Conservation (phyloP, 2,888 invertebrate species). For the Pollenia amentaria region DNA sequence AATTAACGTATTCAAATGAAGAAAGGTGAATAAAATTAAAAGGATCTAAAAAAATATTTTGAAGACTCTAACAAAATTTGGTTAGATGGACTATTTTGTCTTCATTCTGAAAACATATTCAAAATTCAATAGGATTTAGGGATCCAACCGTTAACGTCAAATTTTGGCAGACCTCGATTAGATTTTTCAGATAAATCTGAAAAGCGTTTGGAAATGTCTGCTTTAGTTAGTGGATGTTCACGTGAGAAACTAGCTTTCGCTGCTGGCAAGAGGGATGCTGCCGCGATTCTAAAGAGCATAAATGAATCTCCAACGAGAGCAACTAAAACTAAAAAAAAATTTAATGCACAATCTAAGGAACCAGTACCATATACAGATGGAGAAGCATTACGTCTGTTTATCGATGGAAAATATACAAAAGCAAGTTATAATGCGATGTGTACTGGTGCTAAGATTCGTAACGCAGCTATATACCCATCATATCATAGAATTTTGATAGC, state of each 20-base stretch:
- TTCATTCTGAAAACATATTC: constrained; percentile 39
- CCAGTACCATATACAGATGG: too few relatives aligned
- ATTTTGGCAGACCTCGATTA: constrained; percentile 19
- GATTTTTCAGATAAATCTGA: too few relatives aligned
- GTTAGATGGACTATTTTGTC: constrained; percentile 35
- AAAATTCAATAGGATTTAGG: too few relatives aligned
- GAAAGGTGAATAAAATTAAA: constrained; percentile 27
- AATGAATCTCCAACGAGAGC: constrained; percentile 7
- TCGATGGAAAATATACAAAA: too few relatives aligned
- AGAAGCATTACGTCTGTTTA: too few relatives aligned
- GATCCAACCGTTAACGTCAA: constrained; percentile 28
- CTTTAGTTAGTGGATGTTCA: too few relatives aligned
- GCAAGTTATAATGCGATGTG: too few relatives aligned
- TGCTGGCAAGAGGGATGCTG: background rate
- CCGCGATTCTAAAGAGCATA: constrained; percentile 22
- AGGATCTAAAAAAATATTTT: constrained; percentile 18
- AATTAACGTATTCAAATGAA: constrained; percentile 30
- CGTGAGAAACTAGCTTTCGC: too few relatives aligned
- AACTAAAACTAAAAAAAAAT: constrained; percentile 19
- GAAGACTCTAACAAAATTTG: constrained; percentile 31
- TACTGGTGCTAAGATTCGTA: too few relatives aligned
- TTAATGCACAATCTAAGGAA: constrained; percentile 7
- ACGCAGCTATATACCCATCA: too few relatives aligned
- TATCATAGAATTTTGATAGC: too few relatives aligned
- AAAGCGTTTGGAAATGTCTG: too few relatives aligned